Percentiles rank a stretch among this genome's conserved stretches.
phyloP scores from a whole-genome alignment of 1,140 invertebrate genomes.

The Drosophila kohkoa region DNA sequence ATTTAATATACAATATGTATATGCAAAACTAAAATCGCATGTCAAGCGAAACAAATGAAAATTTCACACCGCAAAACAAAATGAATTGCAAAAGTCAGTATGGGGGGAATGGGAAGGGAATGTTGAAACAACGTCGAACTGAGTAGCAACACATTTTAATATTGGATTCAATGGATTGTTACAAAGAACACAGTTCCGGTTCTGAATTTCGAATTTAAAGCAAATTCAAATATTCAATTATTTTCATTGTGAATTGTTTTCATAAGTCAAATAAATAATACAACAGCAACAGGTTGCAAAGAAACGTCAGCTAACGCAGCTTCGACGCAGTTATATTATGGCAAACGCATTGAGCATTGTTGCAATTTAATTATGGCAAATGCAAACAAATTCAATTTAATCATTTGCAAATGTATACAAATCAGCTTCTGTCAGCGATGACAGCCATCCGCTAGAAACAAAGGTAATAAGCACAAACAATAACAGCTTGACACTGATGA shows the following conservation, averaged over 20 bases:
- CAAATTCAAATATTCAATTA: too few relatives aligned
- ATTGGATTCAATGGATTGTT: too few relatives aligned
- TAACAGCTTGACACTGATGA: constrained; percentile 1
- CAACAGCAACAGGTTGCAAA: neutral
- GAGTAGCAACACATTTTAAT: too few relatives aligned
- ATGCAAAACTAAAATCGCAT: constrained; percentile 1
- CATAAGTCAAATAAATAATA: too few relatives aligned
- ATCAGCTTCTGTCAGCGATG: constrained; percentile 3
- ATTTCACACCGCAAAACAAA: constrained; percentile 7
- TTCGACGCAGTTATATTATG: neutral
- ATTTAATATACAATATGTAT: too few relatives aligned
- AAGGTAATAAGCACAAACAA: neutral
- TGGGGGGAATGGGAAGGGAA: neutral
- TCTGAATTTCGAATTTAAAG: too few relatives aligned
- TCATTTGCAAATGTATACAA: neutral
- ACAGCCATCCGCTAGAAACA: neutral
- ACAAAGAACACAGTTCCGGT: too few relatives aligned
- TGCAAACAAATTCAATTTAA: neutral
- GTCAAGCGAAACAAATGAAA: constrained; percentile 3
- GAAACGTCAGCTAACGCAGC: neutral
- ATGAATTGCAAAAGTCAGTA: neutral
- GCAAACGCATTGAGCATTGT: neutral
- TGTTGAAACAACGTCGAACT: neutral
- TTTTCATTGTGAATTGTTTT: too few relatives aligned
- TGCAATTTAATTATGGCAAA: constrained; percentile 1